Conservation (phyloP, 2,113 vertebrate species). For the Cryptomyrus ogoouensis region DNA sequence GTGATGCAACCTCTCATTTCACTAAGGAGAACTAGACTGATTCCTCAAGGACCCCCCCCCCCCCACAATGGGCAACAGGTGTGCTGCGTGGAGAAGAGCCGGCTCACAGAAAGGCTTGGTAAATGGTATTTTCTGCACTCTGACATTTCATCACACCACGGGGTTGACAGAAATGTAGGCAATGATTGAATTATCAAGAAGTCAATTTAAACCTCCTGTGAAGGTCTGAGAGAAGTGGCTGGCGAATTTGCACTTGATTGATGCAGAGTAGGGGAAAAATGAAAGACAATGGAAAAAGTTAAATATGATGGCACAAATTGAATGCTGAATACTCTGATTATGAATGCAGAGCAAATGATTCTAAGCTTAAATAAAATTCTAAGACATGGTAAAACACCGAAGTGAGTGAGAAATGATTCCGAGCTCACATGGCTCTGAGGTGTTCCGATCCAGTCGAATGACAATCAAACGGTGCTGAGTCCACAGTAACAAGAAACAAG, state of each 20-base stretch:
- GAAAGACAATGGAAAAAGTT: neutral
- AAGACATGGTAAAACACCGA: neutral
- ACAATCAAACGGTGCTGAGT: neutral
- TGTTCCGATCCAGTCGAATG: neutral
- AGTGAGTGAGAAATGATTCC: neutral
- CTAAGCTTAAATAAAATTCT: neutral
- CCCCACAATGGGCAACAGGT: neutral
- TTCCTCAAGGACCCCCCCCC: neutral
- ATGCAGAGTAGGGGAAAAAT: neutral
- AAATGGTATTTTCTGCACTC: neutral
- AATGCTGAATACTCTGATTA: neutral
- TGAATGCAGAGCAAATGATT: neutral
- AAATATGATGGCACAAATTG: neutral
- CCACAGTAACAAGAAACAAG: neutral
- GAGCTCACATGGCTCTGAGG: neutral
- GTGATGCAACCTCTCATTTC: conserved; percentile 5
- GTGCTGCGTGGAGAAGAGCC: neutral
- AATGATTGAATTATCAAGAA: neutral
- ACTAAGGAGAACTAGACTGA: neutral
- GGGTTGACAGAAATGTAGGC: neutral
- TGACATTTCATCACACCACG: conserved; percentile 7
- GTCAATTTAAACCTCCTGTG: neutral
- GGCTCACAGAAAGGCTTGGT: neutral
- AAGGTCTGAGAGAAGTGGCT: neutral
- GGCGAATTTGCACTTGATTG: neutral